These are phyloP conservation scores for Nasonia oneida DNA, from an alignment of 2,888 invertebrate genomes.

Conservation along the genomic window DNA sequence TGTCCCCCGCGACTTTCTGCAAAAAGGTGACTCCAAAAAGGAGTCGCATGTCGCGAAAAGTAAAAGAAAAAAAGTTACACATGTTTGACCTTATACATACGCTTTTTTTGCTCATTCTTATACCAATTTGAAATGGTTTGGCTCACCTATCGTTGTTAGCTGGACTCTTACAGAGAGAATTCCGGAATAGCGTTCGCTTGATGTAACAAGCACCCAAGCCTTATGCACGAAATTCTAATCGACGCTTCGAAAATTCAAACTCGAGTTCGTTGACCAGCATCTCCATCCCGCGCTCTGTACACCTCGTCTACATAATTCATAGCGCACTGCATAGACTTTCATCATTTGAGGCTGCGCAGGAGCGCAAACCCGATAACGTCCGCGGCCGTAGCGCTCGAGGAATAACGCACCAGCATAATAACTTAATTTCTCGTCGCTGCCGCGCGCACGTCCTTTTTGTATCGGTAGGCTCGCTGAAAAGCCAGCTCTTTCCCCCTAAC, in stretches of 20 bases:
- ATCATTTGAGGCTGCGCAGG: too few species aligned
- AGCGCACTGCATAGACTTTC: neutral
- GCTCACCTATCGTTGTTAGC: too few species aligned
- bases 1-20: neutral
- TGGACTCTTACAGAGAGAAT: too few species aligned
- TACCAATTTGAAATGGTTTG: too few species aligned
- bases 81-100: conserved; percentile 32
- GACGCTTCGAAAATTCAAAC: neutral
- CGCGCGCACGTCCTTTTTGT: conserved; percentile 7
- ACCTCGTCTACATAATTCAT: neutral
- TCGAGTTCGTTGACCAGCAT: neutral
- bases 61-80: conserved; percentile 21
- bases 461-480: conserved; percentile 25
- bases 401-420: neutral
- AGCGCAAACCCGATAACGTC: conserved; percentile 19
- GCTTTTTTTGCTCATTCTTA: conserved; percentile 15
- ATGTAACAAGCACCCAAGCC: too few species aligned
- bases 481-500: conserved; percentile 32
- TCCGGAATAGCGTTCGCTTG: too few species aligned
- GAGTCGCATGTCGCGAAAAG: neutral
- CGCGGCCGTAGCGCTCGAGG: neutral
- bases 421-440: conserved; percentile 30
- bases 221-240: too few species aligned
- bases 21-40: conserved; percentile 8
- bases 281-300: neutral